These are phyloP conservation scores for Aplysia californica DNA, from an alignment of 1,140 invertebrate genomes.

Conservation along the genomic window DNA sequence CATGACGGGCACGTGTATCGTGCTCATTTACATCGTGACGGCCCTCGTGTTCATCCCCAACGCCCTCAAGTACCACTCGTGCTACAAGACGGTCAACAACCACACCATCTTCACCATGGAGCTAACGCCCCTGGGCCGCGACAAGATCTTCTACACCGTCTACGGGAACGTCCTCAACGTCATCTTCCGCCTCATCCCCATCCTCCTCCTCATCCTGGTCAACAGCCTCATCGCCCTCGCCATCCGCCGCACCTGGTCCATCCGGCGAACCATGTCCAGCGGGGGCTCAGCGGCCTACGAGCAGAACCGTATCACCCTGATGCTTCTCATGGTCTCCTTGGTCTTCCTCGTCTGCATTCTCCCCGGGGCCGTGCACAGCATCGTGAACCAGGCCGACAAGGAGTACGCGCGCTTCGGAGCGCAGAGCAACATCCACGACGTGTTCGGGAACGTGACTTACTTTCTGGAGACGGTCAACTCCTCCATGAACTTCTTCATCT, in stretches of 20 bases:
- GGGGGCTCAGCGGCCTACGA: slow-evolving; percentile 37
- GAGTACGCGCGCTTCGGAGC: slow-evolving; percentile 45
- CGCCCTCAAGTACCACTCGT: slow-evolving; percentile 46
- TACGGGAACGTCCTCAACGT: slow-evolving; percentile 52
- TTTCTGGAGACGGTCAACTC: slow-evolving; percentile 57
- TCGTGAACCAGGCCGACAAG: slow-evolving; percentile 36
- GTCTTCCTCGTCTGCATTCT: slow-evolving; percentile 55
- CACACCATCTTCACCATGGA: slow-evolving; percentile 29
- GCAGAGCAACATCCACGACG: slow-evolving; percentile 42
- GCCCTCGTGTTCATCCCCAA: slow-evolving; percentile 49
- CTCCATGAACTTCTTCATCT: slow-evolving; percentile 59
- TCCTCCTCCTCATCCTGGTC: slow-evolving; percentile 44
- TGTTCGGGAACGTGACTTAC: slow-evolving; percentile 47
- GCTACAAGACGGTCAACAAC: slow-evolving; percentile 24
- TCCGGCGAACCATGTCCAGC: slow-evolving; percentile 37
- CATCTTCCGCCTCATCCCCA: slow-evolving; percentile 50
- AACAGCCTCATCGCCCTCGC: slow-evolving; percentile 47
- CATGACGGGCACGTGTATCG: slow-evolving; percentile 41
- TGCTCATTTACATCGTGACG: slow-evolving; percentile 48
- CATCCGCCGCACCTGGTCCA: slow-evolving; percentile 43
- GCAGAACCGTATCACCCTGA: slow-evolving; percentile 53
- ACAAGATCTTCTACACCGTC: slow-evolving; percentile 43
- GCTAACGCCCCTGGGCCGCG: slow-evolving; percentile 40
- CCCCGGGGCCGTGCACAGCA: slow-evolving; percentile 54
- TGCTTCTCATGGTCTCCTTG: slow-evolving; percentile 53